phyloP scores from a whole-genome alignment of 2,888 invertebrate species.

The Sesia apiformis region DNA sequence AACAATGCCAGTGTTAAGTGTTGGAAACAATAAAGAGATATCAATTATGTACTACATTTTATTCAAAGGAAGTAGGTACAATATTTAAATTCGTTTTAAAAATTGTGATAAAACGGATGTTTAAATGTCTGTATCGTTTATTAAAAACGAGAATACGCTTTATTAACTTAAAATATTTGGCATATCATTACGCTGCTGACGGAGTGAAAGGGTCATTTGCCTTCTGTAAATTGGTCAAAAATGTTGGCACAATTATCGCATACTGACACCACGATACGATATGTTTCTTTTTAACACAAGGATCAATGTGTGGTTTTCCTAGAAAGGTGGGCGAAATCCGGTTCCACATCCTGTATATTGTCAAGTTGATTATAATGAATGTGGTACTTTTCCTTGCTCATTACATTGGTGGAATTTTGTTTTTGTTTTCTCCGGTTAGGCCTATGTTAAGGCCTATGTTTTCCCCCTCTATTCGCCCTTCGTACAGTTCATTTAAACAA shows the following conservation, averaged over 20 bases:
- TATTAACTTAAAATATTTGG: conserved; percentile 10
- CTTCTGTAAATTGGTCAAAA: conserved; percentile 19
- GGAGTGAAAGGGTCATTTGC: conserved; percentile 31
- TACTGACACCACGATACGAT: conserved; percentile 5
- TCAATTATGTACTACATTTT: not conserved
- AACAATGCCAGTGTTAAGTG: not conserved
- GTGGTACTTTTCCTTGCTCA: too few species aligned
- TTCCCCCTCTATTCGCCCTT: too few species aligned
- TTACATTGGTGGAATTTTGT: too few species aligned
- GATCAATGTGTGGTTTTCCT: conserved; percentile 15
- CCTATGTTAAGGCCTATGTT: too few species aligned
- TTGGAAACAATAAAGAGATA: not conserved
- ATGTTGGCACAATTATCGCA: conserved; percentile 6
- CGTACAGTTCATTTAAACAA: too few species aligned
- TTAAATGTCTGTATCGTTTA: not conserved
- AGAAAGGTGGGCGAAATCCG: conserved; percentile 16
- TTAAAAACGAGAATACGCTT: not conserved
- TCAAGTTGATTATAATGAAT: not conserved
- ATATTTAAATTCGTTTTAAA: not conserved
- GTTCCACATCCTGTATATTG: conserved; percentile 11
- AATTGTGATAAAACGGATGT: not conserved
- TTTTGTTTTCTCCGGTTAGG: too few species aligned
- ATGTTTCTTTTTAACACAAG: conserved; percentile 6
- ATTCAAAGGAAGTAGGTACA: not conserved
- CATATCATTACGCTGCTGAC: conserved; percentile 11